phyloP scores from a whole-genome alignment of 2,888 invertebrate species.

The Sclerodermus sp. region DNA sequence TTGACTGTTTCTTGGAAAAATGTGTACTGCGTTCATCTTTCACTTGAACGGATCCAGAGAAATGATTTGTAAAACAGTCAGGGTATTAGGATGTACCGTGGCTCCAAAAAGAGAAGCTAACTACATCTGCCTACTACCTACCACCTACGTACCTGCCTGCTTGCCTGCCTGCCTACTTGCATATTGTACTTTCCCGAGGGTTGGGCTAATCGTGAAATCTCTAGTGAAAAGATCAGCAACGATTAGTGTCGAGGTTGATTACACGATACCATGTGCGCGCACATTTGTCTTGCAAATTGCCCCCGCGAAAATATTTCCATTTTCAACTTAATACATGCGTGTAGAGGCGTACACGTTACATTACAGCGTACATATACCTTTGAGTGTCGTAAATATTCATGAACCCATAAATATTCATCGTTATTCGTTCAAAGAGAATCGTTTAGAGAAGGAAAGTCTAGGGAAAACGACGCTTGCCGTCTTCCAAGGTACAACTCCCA shows the following conservation, averaged over 20 bases:
- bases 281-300: slow-evolving; percentile 33
- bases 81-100: too few species aligned
- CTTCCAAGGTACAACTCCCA: slow-evolving; percentile 26
- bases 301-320: slow-evolving; percentile 28
- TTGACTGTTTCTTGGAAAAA: too few species aligned
- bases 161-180: too few species aligned
- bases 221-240: background rate
- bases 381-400: slow-evolving; percentile 43
- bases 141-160: too few species aligned
- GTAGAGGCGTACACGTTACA: slow-evolving; percentile 10
- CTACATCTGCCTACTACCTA: too few species aligned
- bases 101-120: too few species aligned
- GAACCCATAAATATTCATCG: slow-evolving; percentile 44
- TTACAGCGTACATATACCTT: slow-evolving; percentile 27
- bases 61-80: too few species aligned
- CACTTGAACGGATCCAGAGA: too few species aligned
- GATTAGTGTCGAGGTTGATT: background rate
- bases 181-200: slow-evolving; percentile 6
- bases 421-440: slow-evolving; percentile 37
- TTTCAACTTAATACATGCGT: slow-evolving; percentile 8
- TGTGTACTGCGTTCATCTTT: too few species aligned
- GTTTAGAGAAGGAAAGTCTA: slow-evolving; percentile 39
- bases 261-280: slow-evolving; percentile 7
- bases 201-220: background rate
- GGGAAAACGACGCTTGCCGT: slow-evolving; percentile 33